Evolutionary conservation across 2,888 invertebrate species (phyloP).

Genomic region (Lacanobia wlatinum): DNA sequence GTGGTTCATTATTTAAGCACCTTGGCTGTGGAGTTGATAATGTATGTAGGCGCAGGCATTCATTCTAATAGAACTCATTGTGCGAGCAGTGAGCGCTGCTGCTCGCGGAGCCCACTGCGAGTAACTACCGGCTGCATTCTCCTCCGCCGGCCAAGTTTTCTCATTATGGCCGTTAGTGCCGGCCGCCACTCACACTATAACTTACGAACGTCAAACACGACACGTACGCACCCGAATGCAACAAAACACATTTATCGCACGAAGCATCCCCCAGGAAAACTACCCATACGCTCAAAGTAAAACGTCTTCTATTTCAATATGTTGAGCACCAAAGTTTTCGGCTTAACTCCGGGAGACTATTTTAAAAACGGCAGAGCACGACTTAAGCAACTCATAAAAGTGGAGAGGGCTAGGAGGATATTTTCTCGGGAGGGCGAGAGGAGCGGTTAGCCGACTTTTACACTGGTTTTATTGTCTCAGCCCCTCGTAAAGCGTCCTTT

Average conservation of each 20-base stretch:
- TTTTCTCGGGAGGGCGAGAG: conserved; percentile 77
- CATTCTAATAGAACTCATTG: conserved; percentile 57
- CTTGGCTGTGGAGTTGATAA: conserved; percentile 26
- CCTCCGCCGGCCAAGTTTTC: conserved; percentile 85
- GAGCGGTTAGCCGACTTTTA: conserved; percentile 88
- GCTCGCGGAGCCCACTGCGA: conserved; percentile 64
- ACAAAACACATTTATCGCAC: conserved; percentile 58
- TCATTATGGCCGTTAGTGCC: conserved; percentile 86
- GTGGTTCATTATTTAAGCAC: conserved; percentile 26
- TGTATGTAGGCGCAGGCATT: conserved; percentile 46
- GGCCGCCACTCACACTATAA: conserved; percentile 80
- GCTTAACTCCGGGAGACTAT: conserved; percentile 72
- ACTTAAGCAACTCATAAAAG: conserved; percentile 85
- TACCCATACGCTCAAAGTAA: conserved; percentile 48
- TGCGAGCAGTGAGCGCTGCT: conserved; percentile 61
- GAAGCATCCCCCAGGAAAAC: conserved; percentile 30
- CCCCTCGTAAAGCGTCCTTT: conserved; percentile 85
- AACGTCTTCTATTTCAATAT: conserved; percentile 78
- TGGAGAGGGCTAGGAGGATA: conserved; percentile 79
- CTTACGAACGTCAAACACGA: conserved; percentile 77
- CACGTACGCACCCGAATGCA: conserved; percentile 76
- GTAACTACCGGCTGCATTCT: conserved; percentile 71
- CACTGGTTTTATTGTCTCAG: conserved; percentile 88
- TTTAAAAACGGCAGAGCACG: conserved; percentile 82
- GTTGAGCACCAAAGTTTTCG: conserved; percentile 73